phyloP scores from a whole-genome alignment of 37 sponge, comb jelly and placozoan genomes.

The Oscarella lobularis region DNA sequence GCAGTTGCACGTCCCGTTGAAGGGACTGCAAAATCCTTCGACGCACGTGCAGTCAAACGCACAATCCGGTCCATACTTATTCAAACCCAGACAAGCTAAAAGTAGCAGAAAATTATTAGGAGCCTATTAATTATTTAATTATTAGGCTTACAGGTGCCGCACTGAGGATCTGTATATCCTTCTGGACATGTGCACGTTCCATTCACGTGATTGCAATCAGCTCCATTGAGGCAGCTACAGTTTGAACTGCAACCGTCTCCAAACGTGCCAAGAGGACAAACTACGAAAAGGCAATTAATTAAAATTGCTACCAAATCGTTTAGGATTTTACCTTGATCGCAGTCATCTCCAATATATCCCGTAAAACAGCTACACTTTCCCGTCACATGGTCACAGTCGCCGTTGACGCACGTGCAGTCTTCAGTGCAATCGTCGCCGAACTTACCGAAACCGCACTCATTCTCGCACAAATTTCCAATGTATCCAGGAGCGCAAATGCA shows the following conservation, averaged over 20 bases:
- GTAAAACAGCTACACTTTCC: background rate
- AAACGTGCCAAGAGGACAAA: background rate
- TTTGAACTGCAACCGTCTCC: background rate
- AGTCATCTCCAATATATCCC: background rate
- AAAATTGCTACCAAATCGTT: background rate
- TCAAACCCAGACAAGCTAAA: too few relatives aligned
- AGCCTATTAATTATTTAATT: too few relatives aligned
- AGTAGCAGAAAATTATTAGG: too few relatives aligned
- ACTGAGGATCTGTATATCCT: slow-evolving; percentile 1
- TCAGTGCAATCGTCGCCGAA: slow-evolving; percentile 1
- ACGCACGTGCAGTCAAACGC: too few relatives aligned
- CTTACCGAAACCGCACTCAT: background rate
- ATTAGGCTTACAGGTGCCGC: too few relatives aligned
- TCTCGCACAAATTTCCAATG: background rate
- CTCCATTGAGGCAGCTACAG: slow-evolving; percentile 2
- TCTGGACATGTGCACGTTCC: background rate
- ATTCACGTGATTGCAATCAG: slow-evolving; percentile 1
- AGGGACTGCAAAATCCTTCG: too few relatives aligned
- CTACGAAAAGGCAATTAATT: too few relatives aligned
- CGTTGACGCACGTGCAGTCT: background rate
- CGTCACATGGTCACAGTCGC: background rate
- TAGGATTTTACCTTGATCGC: background rate
- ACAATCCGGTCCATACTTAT: too few relatives aligned
- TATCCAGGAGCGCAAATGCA: background rate
- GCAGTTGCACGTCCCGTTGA: too few relatives aligned